phyloP scores from a whole-genome alignment of 2,888 invertebrate genomes.

The Andrena camellia region DNA sequence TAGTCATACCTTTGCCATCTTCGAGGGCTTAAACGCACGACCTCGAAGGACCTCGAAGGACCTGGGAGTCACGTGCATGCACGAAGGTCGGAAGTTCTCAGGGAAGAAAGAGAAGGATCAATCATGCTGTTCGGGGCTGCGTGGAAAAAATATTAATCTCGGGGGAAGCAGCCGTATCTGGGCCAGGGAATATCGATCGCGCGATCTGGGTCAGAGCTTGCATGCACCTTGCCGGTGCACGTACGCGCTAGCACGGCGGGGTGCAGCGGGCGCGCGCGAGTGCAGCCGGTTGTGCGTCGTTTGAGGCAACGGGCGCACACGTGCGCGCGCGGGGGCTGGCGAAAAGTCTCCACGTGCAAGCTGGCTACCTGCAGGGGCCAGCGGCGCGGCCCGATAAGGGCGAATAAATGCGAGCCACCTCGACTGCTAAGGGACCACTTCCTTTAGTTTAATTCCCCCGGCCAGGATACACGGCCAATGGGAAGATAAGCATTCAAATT shows the following conservation, averaged over 20 bases:
- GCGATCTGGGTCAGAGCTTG: conserved; percentile 81
- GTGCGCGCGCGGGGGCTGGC: conserved; percentile 37
- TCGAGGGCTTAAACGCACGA: too few species aligned
- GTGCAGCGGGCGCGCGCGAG: conserved; percentile 24
- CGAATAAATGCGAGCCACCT: conserved; percentile 59
- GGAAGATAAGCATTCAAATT: conserved; percentile 60
- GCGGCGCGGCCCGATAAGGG: conserved; percentile 48
- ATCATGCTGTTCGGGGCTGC: conserved; percentile 60
- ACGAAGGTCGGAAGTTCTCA: conserved; percentile 17
- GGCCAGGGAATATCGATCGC: conserved; percentile 82
- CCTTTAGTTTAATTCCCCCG: conserved; percentile 53
- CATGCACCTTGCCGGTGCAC: conserved; percentile 71
- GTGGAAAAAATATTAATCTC: conserved; percentile 73
- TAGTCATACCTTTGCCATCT: too few species aligned
- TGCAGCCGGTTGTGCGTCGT: conserved; percentile 30
- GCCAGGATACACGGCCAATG: conserved; percentile 43
- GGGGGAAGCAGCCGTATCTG: conserved; percentile 77
- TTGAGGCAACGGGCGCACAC: conserved; percentile 45
- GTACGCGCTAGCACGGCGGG: conserved; percentile 20
- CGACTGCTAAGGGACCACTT: conserved; percentile 57
- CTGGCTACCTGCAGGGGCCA: conserved; percentile 32
- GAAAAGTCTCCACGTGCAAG: conserved; percentile 60
- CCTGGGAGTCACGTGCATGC: background rate
- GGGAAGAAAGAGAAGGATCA: conserved; percentile 18
- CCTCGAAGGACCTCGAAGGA: too few species aligned